These are phyloP conservation scores for Pentamera pediparva DNA, from an alignment of 53 echinoderm and acorn worm genomes.

Conservation along the genomic window DNA sequence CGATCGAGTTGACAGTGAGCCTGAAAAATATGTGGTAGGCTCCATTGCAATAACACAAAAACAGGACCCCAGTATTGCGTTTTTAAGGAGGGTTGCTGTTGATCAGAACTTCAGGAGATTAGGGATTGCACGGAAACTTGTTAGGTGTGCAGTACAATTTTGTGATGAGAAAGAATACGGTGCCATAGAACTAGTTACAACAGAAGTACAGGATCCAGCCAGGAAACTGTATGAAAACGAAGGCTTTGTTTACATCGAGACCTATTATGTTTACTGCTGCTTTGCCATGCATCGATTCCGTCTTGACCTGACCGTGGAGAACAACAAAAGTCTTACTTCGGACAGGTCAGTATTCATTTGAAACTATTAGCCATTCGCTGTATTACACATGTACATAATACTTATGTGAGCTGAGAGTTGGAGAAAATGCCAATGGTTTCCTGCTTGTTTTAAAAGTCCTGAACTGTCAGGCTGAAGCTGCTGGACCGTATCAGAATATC, in stretches of 20 bases:
- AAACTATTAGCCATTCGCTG: no score
- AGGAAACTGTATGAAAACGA: conserved; percentile 22
- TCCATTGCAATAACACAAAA: conserved; percentile 22
- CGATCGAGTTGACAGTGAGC: no score
- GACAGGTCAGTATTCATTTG: no score
- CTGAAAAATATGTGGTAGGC: not conserved
- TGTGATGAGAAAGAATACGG: conserved; percentile 5
- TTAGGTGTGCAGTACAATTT: conserved; percentile 1
- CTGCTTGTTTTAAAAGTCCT: no score
- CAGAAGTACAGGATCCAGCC: conserved; percentile 20
- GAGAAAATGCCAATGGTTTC: no score
- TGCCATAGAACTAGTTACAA: conserved; percentile 20
- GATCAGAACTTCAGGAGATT: conserved; percentile 6
- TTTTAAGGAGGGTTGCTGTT: conserved; percentile 10
- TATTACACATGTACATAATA: no score
- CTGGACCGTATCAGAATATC: no score
- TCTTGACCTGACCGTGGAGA: not conserved
- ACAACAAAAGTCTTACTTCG: no score
- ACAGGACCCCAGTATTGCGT: conserved; percentile 3
- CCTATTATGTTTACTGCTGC: conserved; percentile 3
- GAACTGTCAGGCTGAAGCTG: no score
- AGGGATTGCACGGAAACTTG: conserved; percentile 21
- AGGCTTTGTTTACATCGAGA: conserved; percentile 21
- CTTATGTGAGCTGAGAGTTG: no score
- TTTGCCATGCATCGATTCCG: conserved; percentile 23